A percentile compares a stretch with the other conserved stretches of the same genome.
These are phyloP conservation scores for Dysmachus trigonus DNA, from an alignment of 2,888 invertebrate genomes.

Conservation along the genomic window DNA sequence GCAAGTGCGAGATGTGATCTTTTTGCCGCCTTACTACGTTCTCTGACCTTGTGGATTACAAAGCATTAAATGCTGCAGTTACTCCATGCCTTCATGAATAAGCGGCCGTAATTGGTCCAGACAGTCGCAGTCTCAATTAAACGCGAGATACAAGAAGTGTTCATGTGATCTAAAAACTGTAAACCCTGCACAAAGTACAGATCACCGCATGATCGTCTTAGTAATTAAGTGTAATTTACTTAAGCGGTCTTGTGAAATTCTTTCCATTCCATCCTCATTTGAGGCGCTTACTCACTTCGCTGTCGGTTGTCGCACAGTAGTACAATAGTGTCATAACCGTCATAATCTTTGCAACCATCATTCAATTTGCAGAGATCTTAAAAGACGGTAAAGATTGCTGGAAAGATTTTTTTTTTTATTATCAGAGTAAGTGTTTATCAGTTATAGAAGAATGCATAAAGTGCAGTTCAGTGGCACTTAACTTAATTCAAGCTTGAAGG, in stretches of 20 bases:
- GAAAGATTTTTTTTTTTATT: not conserved
- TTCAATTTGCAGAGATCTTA: not conserved
- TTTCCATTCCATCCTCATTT: not conserved
- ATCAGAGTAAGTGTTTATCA: not conserved
- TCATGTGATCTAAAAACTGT: not conserved
- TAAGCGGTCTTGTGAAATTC: slow-evolving; percentile 1
- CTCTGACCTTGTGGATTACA: slow-evolving; percentile 5
- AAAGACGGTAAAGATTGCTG: not conserved
- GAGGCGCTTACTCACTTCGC: not conserved
- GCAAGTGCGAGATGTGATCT: not conserved
- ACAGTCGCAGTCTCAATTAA: not conserved
- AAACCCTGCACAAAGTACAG: not conserved
- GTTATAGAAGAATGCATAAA: not conserved
- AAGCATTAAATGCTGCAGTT: not conserved
- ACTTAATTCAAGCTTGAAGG: slow-evolving; percentile 12
- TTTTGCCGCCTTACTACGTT: not conserved
- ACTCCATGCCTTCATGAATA: not conserved
- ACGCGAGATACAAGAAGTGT: not conserved
- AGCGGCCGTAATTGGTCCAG: not conserved
- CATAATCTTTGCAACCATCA: not conserved
- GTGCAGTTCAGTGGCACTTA: not conserved
- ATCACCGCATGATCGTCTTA: not conserved
- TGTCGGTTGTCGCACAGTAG: not conserved
- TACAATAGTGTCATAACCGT: not conserved
- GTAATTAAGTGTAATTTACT: slow-evolving; percentile 22